Evolutionary conservation across 2,113 vertebrate species (phyloP), one percentile per base, ranked within the genome.

Genomic region (Hipposideros armiger): DNA sequence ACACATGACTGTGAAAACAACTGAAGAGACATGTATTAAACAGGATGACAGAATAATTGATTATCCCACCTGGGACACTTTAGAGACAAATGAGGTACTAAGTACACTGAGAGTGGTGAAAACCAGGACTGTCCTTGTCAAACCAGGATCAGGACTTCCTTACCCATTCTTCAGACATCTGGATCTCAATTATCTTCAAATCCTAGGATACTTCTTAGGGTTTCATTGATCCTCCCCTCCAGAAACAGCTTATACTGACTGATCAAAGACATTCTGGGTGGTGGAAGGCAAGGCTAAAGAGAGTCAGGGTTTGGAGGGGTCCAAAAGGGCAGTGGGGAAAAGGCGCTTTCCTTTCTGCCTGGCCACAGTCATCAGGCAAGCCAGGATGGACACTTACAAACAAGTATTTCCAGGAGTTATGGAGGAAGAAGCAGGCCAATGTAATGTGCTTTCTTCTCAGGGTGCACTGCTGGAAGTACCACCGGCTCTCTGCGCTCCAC

Each of bases 1-100:
- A 95, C 24, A 89, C 7, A n/a, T 20, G 82, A 74, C 36, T 72
- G 11, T 90, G 10, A 89, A 87, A 95, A 87, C 11, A 66, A 32
- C 28, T 42, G 6, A 73, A 77, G 36, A 58, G 40, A 90, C 50
- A 80, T 11, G 24, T 30, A 80, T 83, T 76, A 97, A 95, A 10
- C 22, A 78, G 52, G 28, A 28, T 58, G 69, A 70, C 16, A 52
- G 0, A 70, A 14, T 50, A 93, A 64, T 19, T 80, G 30, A 92
- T 85, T 74, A 80, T 11, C 50, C 26, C 26, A 73, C 50, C 56
- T 76, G 70, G 58, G 89, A 69, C 1, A 60, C 5, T 81, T 81
- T 13, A 85, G 17, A 40, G 20, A 22, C 6, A 84, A 94, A 87
- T 72, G 24, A 76, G 14, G 19, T 20, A 30, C 45, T 66, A 77